Conservation (phyloP, 2,113 vertebrate species). For the Lagopus muta region DNA sequence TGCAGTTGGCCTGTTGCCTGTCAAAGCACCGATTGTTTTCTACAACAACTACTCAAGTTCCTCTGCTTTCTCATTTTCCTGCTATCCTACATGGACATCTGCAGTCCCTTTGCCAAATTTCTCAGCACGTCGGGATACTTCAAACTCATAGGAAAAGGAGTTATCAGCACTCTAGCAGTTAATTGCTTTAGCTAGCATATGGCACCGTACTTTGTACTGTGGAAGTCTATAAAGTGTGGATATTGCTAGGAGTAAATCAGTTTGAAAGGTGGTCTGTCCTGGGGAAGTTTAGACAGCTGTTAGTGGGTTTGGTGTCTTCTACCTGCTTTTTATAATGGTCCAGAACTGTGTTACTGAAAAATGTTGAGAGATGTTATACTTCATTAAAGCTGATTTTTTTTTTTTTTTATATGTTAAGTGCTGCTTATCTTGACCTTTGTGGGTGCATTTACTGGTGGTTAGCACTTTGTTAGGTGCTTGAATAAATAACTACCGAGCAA, state of each 20-base stretch:
- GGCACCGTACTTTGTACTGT: conserved; percentile 16
- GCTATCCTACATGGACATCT: conserved; percentile 37
- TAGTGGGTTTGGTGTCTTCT: neutral
- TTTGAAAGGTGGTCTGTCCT: neutral
- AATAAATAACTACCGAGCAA: conserved; percentile 53
- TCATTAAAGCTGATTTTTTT: neutral
- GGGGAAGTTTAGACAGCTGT: neutral
- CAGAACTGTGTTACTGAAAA: neutral
- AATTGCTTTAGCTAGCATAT: conserved; percentile 45
- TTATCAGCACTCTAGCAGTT: conserved; percentile 25
- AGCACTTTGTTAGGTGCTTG: conserved; percentile 45
- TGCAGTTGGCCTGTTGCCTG: conserved; percentile 27
- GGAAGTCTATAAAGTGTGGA: neutral
- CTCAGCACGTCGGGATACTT: neutral
- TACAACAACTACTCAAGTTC: conserved; percentile 39
- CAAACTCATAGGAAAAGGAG: conserved; percentile 36
- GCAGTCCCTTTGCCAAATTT: conserved; percentile 43
- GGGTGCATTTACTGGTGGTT: neutral
- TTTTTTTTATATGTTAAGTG: neutral
- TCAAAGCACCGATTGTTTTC: conserved; percentile 50
- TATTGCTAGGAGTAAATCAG: neutral
- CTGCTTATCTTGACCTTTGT: conserved; percentile 23
- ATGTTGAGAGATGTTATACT: neutral
- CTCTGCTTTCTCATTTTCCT: conserved; percentile 42
- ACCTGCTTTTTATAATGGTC: neutral